Conservation (phyloP, 2,888 invertebrate genomes). For the Alviniconcha strummeri region DNA sequence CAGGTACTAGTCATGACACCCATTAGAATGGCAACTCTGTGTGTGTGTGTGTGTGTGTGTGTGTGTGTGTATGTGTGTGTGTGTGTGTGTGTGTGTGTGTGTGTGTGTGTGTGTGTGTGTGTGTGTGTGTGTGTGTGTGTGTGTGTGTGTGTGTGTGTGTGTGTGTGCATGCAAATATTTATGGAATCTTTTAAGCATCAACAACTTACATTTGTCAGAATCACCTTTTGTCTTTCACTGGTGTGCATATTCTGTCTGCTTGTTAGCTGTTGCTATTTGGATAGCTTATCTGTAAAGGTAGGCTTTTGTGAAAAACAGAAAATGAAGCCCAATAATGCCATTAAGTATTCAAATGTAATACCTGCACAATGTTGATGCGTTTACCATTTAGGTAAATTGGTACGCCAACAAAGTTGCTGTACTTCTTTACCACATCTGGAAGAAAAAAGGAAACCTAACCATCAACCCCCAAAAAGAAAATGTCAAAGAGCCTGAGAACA, state of each 20-base stretch:
- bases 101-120: not conserved
- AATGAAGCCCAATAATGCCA: too few species aligned
- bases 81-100: not conserved
- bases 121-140: not conserved
- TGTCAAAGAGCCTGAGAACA: not conserved
- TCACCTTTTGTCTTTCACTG: too few species aligned
- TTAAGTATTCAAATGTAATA: constrained; percentile 37
- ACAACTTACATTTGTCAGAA: too few species aligned
- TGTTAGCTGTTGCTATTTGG: too few species aligned
- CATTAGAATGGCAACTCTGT: not conserved
- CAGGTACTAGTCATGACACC: not conserved
- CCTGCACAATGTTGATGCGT: constrained; percentile 90
- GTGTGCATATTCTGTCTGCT: too few species aligned
- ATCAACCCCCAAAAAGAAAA: not conserved
- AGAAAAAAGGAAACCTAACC: constrained; percentile 48
- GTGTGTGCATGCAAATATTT: not conserved
- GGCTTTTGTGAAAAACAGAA: too few species aligned
- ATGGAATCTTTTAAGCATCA: not conserved
- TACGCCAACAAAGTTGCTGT: constrained; percentile 97
- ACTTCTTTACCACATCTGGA: constrained; percentile 91
- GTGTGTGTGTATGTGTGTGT: not conserved
- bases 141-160: too few species aligned
- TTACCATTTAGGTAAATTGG: constrained; percentile 93
- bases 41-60: not conserved
- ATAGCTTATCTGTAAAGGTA: too few species aligned